A percentile compares a stretch with the other conserved stretches of the same genome.
Conservation (phyloP, 2,113 vertebrate species). For the Uria aalge region DNA sequence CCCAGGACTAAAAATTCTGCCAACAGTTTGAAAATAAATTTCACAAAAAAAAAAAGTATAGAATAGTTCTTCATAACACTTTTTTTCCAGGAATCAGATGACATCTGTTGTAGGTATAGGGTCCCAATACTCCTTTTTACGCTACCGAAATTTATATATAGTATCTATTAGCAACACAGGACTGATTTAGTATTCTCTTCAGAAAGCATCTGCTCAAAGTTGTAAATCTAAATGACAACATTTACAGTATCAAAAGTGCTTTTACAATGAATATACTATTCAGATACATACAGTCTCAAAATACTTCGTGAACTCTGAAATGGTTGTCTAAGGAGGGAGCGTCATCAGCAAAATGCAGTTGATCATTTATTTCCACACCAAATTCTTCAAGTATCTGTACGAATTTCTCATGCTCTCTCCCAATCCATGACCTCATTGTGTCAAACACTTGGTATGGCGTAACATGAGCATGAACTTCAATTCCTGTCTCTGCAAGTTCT, state of each 20-base stretch:
- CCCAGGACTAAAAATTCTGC: background rate
- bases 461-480: constrained; percentile 88
- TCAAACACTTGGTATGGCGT: constrained; percentile 95
- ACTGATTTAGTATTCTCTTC: background rate
- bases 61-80: background rate
- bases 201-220: constrained; percentile 13
- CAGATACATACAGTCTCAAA: constrained; percentile 63
- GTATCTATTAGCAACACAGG: background rate
- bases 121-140: background rate
- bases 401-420: constrained; percentile 88
- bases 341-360: constrained; percentile 90
- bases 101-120: background rate
- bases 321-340: constrained; percentile 91
- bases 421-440: constrained; percentile 95
- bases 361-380: constrained; percentile 79
- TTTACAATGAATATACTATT: background rate
- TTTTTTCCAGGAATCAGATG: background rate
- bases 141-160: constrained; percentile 1
- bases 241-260: constrained; percentile 31
- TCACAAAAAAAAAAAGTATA: background rate
- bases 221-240: background rate
- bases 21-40: background rate
- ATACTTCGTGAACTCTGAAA: constrained; percentile 90
- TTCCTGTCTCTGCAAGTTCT: constrained; percentile 83
- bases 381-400: constrained; percentile 85